Percentiles rank a stretch among this genome's conserved stretches.
Conservation (phyloP, 2,888 invertebrate genomes). For the Dione vanillae region DNA sequence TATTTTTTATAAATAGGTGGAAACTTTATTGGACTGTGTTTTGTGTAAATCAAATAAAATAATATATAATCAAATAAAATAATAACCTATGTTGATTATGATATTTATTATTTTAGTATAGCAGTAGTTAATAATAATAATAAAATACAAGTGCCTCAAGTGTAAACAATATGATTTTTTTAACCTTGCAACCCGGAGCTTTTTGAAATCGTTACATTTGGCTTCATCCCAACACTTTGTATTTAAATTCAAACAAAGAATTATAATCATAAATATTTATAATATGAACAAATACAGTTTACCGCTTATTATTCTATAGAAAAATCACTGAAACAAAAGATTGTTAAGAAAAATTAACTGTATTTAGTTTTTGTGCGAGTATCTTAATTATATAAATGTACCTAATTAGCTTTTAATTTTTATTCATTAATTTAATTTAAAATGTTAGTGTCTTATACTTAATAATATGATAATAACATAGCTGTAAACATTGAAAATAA, state of each 20-base stretch:
- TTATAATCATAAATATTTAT: conserved; percentile 22
- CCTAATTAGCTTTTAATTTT: neutral
- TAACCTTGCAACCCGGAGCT: conserved; percentile 6
- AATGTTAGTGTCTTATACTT: too few species aligned
- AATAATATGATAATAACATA: neutral
- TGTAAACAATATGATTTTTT: neutral
- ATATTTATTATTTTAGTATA: too few species aligned
- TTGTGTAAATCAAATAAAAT: too few species aligned
- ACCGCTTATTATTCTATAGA: neutral
- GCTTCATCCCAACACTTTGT: conserved; percentile 21
- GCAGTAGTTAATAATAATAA: too few species aligned
- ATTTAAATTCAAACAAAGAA: conserved; percentile 28
- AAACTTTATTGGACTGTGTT: too few species aligned
- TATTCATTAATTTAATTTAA: neutral
- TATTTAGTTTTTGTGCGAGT: neutral
- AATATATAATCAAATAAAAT: too few species aligned
- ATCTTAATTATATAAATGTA: neutral
- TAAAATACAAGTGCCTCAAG: too few species aligned
- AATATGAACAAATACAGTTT: conserved; percentile 10
- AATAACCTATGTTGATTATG: too few species aligned
- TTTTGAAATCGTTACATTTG: conserved; percentile 25
- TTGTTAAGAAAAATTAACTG: neutral
- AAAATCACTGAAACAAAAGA: neutral
- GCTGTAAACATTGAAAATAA: neutral
- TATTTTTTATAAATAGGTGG: too few species aligned